These are phyloP conservation scores for Noctua comes DNA, from an alignment of 2,888 invertebrate genomes.

Conservation along the genomic window DNA sequence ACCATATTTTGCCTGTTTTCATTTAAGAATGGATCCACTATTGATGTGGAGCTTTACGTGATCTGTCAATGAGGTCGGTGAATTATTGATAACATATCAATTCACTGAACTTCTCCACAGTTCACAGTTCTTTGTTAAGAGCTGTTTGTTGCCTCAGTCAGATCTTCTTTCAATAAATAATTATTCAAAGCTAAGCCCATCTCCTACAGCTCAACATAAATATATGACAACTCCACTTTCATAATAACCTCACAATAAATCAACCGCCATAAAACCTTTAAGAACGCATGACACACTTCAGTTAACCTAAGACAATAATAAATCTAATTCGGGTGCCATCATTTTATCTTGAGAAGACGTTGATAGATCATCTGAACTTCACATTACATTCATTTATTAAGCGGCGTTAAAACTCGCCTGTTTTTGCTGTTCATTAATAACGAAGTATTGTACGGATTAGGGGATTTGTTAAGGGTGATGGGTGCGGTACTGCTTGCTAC, in stretches of 20 bases:
- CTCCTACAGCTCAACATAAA: not conserved
- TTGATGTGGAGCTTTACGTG: too few species aligned
- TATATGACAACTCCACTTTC: slow-evolving; percentile 45
- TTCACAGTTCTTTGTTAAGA: not conserved
- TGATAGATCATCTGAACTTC: slow-evolving; percentile 80
- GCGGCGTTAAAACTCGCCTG: slow-evolving; percentile 71
- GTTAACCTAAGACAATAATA: slow-evolving; percentile 82
- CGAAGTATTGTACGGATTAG: slow-evolving; percentile 57
- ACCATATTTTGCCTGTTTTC: not conserved
- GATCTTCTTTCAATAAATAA: not conserved
- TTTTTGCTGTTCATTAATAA: slow-evolving; percentile 70
- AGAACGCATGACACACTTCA: slow-evolving; percentile 77
- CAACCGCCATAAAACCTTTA: slow-evolving; percentile 75
- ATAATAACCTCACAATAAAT: slow-evolving; percentile 74
- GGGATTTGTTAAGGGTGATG: slow-evolving; percentile 45
- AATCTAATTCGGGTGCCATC: slow-evolving; percentile 77
- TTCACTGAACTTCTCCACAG: not conserved
- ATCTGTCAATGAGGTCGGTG: too few species aligned
- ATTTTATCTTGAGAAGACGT: slow-evolving; percentile 75
- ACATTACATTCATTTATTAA: slow-evolving; percentile 82
- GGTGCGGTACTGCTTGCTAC: not conserved
- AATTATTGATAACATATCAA: not conserved
- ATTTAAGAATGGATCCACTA: not conserved
- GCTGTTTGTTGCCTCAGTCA: not conserved
- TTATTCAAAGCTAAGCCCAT: slow-evolving; percentile 9